A percentile compares a stretch with the other conserved stretches of the same genome.
phyloP scores from a whole-genome alignment of 2,113 vertebrate genomes.

The Limnothrissa miodon region DNA sequence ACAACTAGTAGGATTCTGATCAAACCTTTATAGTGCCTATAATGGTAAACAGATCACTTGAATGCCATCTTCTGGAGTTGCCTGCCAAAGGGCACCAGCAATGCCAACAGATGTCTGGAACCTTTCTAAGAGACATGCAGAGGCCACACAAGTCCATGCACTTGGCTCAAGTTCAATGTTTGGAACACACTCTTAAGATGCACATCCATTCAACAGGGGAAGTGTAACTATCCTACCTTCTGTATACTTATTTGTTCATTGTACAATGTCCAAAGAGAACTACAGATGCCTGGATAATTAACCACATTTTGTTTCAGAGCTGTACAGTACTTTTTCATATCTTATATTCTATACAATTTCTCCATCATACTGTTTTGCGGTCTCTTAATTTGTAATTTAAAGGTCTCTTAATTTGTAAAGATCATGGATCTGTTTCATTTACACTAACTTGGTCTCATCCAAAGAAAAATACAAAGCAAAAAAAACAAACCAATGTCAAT shows the following conservation, averaged over 20 bases:
- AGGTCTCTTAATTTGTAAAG: too few species aligned
- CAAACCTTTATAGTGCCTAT: background rate
- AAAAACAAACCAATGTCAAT: background rate
- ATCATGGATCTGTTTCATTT: background rate
- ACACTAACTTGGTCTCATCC: background rate
- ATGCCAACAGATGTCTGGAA: constrained; percentile 14
- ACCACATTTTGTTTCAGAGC: background rate
- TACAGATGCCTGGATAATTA: background rate
- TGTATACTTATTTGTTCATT: background rate
- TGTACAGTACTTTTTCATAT: background rate
- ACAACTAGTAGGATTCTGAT: background rate
- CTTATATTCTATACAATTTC: background rate
- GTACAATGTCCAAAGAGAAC: background rate
- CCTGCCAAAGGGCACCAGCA: background rate
- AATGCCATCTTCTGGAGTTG: constrained; percentile 3
- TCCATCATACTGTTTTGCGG: background rate
- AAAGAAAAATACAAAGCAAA: too few species aligned
- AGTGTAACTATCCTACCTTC: background rate
- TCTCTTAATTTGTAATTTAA: too few species aligned
- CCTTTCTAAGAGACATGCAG: background rate
- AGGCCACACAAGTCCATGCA: background rate
- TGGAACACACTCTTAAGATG: background rate
- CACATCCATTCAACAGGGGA: background rate
- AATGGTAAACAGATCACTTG: background rate
- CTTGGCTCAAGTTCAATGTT: background rate